These are phyloP conservation scores for Sinotaia quadrata DNA, from an alignment of 2,888 invertebrate species.

Conservation along the genomic window DNA sequence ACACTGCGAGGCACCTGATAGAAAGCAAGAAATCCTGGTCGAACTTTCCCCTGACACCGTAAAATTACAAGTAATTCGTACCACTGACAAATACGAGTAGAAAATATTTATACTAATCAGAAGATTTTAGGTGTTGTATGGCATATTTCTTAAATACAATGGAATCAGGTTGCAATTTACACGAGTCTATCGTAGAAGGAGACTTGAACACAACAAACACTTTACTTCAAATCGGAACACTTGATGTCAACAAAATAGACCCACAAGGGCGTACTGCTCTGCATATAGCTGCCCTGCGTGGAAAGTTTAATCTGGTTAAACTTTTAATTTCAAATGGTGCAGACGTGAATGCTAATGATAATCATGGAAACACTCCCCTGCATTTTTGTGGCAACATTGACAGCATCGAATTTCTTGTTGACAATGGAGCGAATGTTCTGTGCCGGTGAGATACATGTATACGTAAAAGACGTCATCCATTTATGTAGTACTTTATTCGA, in stretches of 20 bases:
- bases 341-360: slow-evolving; percentile 41
- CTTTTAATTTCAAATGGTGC: slow-evolving; percentile 43
- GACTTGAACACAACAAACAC: slow-evolving; percentile 24
- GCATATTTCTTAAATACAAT: slow-evolving; percentile 34
- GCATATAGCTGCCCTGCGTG: slow-evolving; percentile 46
- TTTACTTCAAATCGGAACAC: slow-evolving; percentile 30
- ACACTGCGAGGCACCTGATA: neutral
- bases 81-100: too few relatives aligned
- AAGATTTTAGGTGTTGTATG: neutral
- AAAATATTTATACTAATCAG: neutral
- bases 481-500: too few relatives aligned
- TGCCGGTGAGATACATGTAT: slow-evolving; percentile 33
- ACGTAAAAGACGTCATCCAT: neutral
- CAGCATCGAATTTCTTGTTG: slow-evolving; percentile 42
- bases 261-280: slow-evolving; percentile 39
- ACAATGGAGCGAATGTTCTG: slow-evolving; percentile 43
- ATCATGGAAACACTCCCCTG: slow-evolving; percentile 51
- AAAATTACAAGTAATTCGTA: too few relatives aligned
- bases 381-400: slow-evolving; percentile 56
- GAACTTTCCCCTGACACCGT: too few relatives aligned
- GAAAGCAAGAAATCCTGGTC: too few relatives aligned
- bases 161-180: slow-evolving; percentile 39
- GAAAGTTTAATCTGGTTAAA: slow-evolving; percentile 37
- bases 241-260: slow-evolving; percentile 36
- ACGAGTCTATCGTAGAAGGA: slow-evolving; percentile 38